Conservation (phyloP, 1,140 invertebrate genomes). For the Tetragnatha versicolor region DNA sequence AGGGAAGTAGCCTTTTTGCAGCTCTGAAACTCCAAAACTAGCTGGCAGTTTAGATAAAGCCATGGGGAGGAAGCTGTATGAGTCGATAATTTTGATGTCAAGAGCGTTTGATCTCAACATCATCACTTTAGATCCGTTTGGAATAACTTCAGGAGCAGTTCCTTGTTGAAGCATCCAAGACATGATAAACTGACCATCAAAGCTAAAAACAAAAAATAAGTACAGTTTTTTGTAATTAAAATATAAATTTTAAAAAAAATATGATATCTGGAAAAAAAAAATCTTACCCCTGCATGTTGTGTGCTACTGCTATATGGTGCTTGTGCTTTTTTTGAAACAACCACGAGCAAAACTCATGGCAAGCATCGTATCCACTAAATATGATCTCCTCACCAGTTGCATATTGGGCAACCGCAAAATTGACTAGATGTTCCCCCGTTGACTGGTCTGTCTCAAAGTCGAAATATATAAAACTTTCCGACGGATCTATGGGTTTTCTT, state of each 20-base stretch:
- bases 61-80: neutral
- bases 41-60: neutral
- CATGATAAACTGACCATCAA: neutral
- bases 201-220: neutral
- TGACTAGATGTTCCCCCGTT: neutral
- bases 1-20: constrained; percentile 5
- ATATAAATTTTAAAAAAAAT: neutral
- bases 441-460: constrained; percentile 1
- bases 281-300: neutral
- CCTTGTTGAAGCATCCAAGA: neutral
- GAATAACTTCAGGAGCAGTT: neutral
- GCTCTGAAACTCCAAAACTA: neutral
- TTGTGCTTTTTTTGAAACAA: neutral
- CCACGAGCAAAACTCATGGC: neutral
- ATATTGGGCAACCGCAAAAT: constrained; percentile 2
- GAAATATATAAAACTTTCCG: neutral
- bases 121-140: neutral
- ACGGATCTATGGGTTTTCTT: neutral
- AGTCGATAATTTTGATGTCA: neutral
- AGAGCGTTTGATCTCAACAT: neutral
- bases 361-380: neutral
- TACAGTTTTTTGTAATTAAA: neutral
- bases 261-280: neutral
- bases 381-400: neutral
- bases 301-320: neutral